Percentiles rank a stretch among this genome's conserved stretches.
Evolutionary conservation across 2,888 invertebrate genomes (phyloP).

Genomic region (Byasa hedistus): DNA sequence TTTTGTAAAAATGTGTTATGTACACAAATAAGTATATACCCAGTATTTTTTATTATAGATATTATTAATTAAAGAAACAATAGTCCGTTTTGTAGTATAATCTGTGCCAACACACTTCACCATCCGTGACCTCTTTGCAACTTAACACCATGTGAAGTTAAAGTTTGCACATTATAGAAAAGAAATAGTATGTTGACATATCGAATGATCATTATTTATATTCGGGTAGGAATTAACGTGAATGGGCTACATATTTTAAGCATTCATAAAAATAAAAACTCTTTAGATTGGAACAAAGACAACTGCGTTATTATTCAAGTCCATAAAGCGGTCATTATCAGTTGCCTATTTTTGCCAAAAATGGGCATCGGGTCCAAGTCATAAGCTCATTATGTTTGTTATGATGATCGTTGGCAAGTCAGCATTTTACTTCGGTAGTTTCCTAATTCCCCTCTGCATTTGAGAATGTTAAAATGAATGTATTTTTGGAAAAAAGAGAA

Average conservation of each 20-base stretch:
- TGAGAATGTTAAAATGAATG: not conserved
- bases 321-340: constrained; percentile 22
- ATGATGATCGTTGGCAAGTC: not conserved
- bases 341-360: not conserved
- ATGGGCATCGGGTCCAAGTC: not conserved
- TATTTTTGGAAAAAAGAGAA: not conserved
- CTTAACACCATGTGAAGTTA: too few species aligned
- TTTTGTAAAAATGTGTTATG: too few species aligned
- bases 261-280: not conserved
- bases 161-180: too few species aligned
- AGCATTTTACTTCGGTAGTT: too few species aligned
- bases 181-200: not conserved
- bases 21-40: too few species aligned
- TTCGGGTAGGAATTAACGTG: not conserved
- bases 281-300: not conserved
- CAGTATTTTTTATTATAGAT: too few species aligned
- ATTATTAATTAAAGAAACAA: too few species aligned
- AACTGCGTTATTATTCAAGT: constrained; percentile 4
- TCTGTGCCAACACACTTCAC: too few species aligned
- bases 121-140: too few species aligned
- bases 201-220: not conserved
- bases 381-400: not conserved
- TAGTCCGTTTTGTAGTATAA: too few species aligned
- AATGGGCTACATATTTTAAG: not conserved
- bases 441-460: too few species aligned